Percentiles rank a stretch among this genome's conserved stretches.
Evolutionary conservation across 2,113 vertebrate genomes (phyloP).

Genomic region (Diadophis punctatus): DNA sequence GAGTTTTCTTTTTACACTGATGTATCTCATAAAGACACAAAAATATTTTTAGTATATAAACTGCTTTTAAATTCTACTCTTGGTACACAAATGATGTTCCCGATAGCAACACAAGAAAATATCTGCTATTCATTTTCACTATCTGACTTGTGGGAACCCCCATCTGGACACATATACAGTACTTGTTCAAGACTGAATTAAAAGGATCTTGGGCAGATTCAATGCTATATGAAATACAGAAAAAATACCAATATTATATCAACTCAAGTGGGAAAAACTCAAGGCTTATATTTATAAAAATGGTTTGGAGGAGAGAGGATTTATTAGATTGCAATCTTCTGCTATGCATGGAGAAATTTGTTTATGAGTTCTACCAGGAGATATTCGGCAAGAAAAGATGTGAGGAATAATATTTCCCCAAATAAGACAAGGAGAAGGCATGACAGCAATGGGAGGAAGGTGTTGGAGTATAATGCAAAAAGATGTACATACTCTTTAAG

Average conservation of each 20-base stretch:
- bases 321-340: background rate
- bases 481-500: background rate
- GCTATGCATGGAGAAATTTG: background rate
- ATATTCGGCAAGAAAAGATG: background rate
- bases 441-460: background rate
- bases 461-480: background rate
- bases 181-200: background rate
- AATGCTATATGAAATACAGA: background rate
- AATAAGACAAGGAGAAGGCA: background rate
- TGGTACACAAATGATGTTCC: background rate
- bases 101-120: background rate
- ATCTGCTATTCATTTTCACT: background rate
- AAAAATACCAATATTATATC: background rate
- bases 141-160: background rate
- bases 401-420: background rate
- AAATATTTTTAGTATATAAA: background rate
- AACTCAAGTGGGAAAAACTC: background rate
- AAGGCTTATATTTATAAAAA: background rate
- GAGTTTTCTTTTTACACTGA: background rate
- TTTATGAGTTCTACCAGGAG: background rate
- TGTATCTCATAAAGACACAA: background rate
- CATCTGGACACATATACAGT: background rate
- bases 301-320: background rate
- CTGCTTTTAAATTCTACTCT: background rate
- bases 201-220: background rate